phyloP scores from a whole-genome alignment of 2,888 invertebrate genomes.

The Phania funesta region DNA sequence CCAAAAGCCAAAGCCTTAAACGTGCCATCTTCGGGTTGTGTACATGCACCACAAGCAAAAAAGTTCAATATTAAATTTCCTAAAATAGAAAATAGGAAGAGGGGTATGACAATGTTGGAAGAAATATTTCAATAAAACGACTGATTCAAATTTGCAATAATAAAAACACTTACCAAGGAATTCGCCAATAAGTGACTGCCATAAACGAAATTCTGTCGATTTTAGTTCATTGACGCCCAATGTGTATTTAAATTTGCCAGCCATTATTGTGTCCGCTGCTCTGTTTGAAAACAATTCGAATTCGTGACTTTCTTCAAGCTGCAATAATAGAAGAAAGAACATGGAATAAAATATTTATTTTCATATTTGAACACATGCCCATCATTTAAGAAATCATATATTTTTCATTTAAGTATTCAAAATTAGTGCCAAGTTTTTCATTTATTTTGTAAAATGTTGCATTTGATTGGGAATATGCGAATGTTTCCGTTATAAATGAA shows the following conservation, averaged over 20 bases:
- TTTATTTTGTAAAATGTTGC: neutral
- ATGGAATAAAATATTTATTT: neutral
- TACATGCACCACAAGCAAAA: conserved; percentile 92
- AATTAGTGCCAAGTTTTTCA: neutral
- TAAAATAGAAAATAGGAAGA: conserved; percentile 69
- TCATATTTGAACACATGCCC: neutral
- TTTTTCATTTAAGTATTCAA: neutral
- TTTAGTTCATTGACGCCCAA: conserved; percentile 87
- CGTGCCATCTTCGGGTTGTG: conserved; percentile 81
- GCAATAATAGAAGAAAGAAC: conserved; percentile 17
- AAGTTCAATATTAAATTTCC: conserved; percentile 92
- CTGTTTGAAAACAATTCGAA: conserved; percentile 13
- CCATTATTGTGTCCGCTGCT: conserved; percentile 73
- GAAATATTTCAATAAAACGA: neutral
- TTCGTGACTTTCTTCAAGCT: conserved; percentile 44
- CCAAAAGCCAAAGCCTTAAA: conserved; percentile 93
- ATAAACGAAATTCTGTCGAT: conserved; percentile 84
- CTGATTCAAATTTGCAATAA: neutral
- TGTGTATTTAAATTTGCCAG: conserved; percentile 83
- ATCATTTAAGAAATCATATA: neutral
- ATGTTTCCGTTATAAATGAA: neutral
- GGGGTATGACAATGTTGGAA: neutral
- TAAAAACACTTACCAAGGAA: conserved; percentile 84
- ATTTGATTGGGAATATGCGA: neutral
- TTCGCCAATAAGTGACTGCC: conserved; percentile 92